phyloP scores from a whole-genome alignment of 2,888 invertebrate genomes.

The Yponomeuta sedellus region DNA sequence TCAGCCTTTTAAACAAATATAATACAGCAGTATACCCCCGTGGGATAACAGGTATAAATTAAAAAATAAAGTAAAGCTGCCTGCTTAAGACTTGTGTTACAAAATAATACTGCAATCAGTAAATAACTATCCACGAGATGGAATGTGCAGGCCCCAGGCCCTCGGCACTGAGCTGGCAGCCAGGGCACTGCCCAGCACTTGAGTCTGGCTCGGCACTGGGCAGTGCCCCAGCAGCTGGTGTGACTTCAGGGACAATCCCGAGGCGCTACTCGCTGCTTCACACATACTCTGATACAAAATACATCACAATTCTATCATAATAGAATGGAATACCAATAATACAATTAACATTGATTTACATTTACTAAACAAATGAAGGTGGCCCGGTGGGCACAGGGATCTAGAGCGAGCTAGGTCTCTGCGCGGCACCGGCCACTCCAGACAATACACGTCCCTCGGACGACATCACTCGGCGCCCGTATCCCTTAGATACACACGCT shows the following conservation, averaged over 20 bases:
- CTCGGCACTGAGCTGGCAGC: conserved; percentile 26
- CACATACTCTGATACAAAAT: conserved; percentile 35
- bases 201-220: not conserved
- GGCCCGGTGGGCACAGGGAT: conserved; percentile 14
- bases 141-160: conserved; percentile 62
- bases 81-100: conserved; percentile 72
- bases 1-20: conserved; percentile 70
- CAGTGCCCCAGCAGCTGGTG: conserved; percentile 16
- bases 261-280: conserved; percentile 54
- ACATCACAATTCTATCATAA: conserved; percentile 65
- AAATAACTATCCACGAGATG: conserved; percentile 66
- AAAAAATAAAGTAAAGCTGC: conserved; percentile 73
- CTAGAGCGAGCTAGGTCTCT: conserved; percentile 22
- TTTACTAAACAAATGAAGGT: conserved; percentile 33
- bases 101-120: conserved; percentile 76
- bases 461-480: conserved; percentile 24
- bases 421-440: conserved; percentile 47
- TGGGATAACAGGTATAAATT: conserved; percentile 73
- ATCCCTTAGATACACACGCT: conserved; percentile 16
- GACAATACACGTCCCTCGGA: conserved; percentile 49
- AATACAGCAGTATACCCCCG: conserved; percentile 71
- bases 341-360: conserved; percentile 68
- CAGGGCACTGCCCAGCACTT: conserved; percentile 18
- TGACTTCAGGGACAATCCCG: conserved; percentile 41
- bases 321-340: conserved; percentile 65